Evolutionary conservation across 2,797 vertebrate species (phyloP).

Genomic region (Betta splendens): DNA sequence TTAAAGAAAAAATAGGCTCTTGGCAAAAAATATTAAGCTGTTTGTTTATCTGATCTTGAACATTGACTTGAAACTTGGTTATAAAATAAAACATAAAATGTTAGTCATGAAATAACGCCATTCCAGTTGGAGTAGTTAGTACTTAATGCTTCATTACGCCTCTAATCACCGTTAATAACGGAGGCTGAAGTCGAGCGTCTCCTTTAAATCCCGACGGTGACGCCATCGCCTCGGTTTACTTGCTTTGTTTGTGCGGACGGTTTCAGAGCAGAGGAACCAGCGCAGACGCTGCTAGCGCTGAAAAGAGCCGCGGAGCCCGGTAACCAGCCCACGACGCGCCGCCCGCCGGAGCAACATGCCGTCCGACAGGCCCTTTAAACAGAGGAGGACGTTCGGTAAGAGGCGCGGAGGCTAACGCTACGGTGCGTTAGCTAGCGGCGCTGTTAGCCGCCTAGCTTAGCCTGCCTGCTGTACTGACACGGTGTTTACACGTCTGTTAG

Average conservation of each 20-base stretch:
- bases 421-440: constrained; percentile 42
- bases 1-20: no score
- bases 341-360: constrained; percentile 90
- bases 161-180: no score
- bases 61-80: no score
- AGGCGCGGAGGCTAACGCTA: not conserved
- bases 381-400: constrained; percentile 92
- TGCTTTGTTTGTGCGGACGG: constrained; percentile 61
- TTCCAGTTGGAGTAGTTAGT: no score
- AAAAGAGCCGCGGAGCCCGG: no score
- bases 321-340: no score
- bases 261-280: constrained; percentile 34
- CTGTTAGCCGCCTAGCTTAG: constrained; percentile 37
- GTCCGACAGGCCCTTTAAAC: constrained; percentile 94
- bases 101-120: no score
- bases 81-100: no score
- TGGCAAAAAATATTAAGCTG: no score
- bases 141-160: no score
- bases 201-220: constrained; percentile 74
- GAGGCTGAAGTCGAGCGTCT: not conserved
- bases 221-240: constrained; percentile 64
- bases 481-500: not conserved
- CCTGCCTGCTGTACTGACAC: not conserved
- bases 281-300: not conserved
- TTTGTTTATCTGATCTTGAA: no score